Conservation (phyloP, 2,797 vertebrate species). For the Megaceryle alcyon region DNA sequence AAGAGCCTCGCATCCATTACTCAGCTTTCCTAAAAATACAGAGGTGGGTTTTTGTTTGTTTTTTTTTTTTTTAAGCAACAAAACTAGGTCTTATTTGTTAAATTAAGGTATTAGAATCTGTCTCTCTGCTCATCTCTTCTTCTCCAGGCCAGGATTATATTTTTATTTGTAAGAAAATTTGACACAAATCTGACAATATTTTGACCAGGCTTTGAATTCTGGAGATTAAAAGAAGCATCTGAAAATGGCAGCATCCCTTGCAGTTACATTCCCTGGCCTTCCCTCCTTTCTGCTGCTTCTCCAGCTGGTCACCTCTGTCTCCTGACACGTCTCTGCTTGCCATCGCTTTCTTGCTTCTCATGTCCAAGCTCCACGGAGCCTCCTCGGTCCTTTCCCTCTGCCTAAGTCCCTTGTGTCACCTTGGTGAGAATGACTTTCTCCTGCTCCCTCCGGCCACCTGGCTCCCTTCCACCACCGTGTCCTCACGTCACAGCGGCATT, state of each 20-base stretch:
- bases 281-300: background rate
- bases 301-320: background rate
- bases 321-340: background rate
- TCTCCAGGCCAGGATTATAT: conserved; percentile 57
- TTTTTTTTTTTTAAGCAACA: background rate
- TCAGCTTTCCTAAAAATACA: background rate
- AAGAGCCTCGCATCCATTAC: background rate
- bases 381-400: background rate
- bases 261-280: background rate
- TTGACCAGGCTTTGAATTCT: conserved; percentile 20
- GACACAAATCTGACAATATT: conserved; percentile 64
- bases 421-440: background rate
- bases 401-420: background rate
- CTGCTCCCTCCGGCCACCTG: fast-evolving
- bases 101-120: conserved; percentile 37
- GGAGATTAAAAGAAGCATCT: conserved; percentile 28
- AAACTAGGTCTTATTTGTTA: conserved; percentile 16
- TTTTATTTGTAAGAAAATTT: conserved; percentile 46
- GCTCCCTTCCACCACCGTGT: background rate
- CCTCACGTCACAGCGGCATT: background rate
- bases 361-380: background rate
- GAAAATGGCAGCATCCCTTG: background rate
- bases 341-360: background rate
- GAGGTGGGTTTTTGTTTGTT: background rate
- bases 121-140: conserved; percentile 19